phyloP scores from a whole-genome alignment of 1,140 invertebrate species.

The Eciton burchellii region DNA sequence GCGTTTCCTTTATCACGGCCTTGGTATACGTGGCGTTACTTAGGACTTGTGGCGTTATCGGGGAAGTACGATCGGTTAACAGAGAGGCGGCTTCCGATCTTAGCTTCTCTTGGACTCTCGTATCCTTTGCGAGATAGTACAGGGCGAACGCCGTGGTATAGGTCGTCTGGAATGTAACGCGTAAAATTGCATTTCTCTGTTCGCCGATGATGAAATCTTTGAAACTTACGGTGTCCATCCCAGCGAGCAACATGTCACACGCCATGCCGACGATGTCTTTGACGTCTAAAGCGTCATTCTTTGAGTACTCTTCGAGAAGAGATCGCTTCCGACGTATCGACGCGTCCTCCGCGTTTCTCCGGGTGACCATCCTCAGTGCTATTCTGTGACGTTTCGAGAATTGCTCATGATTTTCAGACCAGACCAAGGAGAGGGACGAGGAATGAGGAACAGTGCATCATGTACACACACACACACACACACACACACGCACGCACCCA shows the following conservation, averaged over 20 bases:
- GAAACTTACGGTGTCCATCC: slow-evolving; percentile 92
- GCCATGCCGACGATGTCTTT: slow-evolving; percentile 93
- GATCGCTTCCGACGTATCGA: slow-evolving; percentile 80
- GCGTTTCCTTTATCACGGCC: slow-evolving; percentile 93
- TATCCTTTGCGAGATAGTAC: slow-evolving; percentile 92
- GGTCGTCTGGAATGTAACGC: slow-evolving; percentile 88
- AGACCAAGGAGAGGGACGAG: no score
- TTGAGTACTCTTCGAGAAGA: slow-evolving; percentile 89
- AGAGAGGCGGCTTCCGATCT: slow-evolving; percentile 88
- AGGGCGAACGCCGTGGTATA: slow-evolving; percentile 92
- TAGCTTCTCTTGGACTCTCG: slow-evolving; percentile 90
- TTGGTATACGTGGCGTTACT: slow-evolving; percentile 90
- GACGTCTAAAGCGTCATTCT: slow-evolving; percentile 88
- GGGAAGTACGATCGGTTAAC: slow-evolving; percentile 84
- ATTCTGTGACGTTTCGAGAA: slow-evolving; percentile 84
- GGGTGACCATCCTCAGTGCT: slow-evolving; percentile 88
- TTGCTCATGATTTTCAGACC: no score
- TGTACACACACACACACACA: no score
- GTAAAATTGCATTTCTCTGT: not conserved
- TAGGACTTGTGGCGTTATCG: slow-evolving; percentile 87
- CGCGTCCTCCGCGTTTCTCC: slow-evolving; percentile 86
- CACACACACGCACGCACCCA: no score
- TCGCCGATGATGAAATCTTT: not conserved
- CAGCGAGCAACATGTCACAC: slow-evolving; percentile 93
- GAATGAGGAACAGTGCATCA: no score